A percentile compares a stretch with the other conserved stretches of the same genome.
Conservation (phyloP, 2,888 invertebrate genomes). For the Heliconius ethilla region DNA sequence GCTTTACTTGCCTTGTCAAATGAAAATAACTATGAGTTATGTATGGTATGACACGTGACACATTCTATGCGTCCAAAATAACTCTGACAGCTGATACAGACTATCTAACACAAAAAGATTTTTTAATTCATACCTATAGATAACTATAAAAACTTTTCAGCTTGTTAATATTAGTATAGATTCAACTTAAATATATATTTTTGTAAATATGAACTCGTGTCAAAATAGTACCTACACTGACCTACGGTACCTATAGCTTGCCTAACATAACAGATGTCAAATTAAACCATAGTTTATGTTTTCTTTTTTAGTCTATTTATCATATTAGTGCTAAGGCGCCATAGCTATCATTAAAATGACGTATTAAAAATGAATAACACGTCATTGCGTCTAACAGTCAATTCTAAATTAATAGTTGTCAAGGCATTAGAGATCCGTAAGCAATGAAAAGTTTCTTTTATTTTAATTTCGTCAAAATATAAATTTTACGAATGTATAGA, state of each 20-base stretch:
- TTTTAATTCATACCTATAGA: too few relatives aligned
- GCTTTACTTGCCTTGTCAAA: too few relatives aligned
- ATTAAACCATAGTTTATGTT: neutral
- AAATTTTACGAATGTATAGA: too few relatives aligned
- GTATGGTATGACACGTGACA: too few relatives aligned
- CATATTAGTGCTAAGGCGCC: slow-evolving; percentile 33
- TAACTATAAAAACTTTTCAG: too few relatives aligned
- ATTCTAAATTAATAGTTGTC: slow-evolving; percentile 22
- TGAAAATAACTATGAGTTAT: too few relatives aligned
- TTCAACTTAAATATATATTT: too few relatives aligned
- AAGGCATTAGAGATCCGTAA: slow-evolving; percentile 22
- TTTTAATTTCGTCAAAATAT: neutral
- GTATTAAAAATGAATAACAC: slow-evolving; percentile 37
- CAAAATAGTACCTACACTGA: neutral
- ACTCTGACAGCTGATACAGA: too few relatives aligned
- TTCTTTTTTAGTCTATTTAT: slow-evolving; percentile 3
- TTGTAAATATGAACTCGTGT: too few relatives aligned
- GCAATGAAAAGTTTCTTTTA: neutral
- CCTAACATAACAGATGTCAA: neutral
- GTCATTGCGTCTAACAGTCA: slow-evolving; percentile 38
- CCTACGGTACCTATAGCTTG: neutral
- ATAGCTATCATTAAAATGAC: slow-evolving; percentile 33
- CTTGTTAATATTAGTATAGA: too few relatives aligned
- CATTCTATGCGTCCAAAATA: too few relatives aligned
- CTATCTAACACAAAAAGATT: too few relatives aligned